These are phyloP conservation scores for Sesia bembeciformis DNA, from an alignment of 2,888 invertebrate species.

Conservation along the genomic window DNA sequence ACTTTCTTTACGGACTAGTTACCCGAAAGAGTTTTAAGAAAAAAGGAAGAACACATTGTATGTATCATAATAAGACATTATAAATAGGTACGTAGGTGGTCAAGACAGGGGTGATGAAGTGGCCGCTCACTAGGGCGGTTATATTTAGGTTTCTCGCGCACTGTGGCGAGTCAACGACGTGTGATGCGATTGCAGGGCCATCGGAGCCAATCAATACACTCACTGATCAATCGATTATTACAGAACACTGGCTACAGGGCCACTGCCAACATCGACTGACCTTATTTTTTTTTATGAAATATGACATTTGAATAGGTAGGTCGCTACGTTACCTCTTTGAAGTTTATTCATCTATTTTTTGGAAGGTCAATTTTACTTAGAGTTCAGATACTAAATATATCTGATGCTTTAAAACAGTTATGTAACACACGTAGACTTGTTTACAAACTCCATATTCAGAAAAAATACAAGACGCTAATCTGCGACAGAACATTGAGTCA, in stretches of 20 bases:
- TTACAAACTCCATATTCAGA: slow-evolving; percentile 11
- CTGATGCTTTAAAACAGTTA: slow-evolving; percentile 7
- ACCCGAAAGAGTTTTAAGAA: too few species aligned
- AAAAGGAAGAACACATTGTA: too few species aligned
- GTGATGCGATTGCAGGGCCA: slow-evolving; percentile 44
- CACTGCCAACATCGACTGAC: slow-evolving; percentile 33
- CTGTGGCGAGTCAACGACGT: slow-evolving; percentile 37
- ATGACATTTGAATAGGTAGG: slow-evolving; percentile 25
- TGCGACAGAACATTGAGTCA: too few species aligned
- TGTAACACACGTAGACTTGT: slow-evolving; percentile 23
- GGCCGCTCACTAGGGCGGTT: slow-evolving; percentile 28
- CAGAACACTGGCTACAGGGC: slow-evolving; percentile 36
- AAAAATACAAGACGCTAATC: too few species aligned
- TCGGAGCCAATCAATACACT: slow-evolving; percentile 40
- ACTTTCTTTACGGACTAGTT: too few species aligned
- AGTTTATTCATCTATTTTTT: too few species aligned
- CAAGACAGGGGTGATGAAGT: not conserved
- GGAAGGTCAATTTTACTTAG: too few species aligned
- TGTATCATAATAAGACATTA: not conserved
- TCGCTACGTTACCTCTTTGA: not conserved
- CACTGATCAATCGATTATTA: slow-evolving; percentile 42
- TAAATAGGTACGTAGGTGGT: not conserved
- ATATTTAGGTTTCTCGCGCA: slow-evolving; percentile 52
- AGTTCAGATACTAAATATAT: too few species aligned
- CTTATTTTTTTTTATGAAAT: slow-evolving; percentile 26